Evolutionary conservation across 2,113 vertebrate species (phyloP), one percentile per base, ranked within the genome.

Genomic region (Sylvilagus bachmani): DNA sequence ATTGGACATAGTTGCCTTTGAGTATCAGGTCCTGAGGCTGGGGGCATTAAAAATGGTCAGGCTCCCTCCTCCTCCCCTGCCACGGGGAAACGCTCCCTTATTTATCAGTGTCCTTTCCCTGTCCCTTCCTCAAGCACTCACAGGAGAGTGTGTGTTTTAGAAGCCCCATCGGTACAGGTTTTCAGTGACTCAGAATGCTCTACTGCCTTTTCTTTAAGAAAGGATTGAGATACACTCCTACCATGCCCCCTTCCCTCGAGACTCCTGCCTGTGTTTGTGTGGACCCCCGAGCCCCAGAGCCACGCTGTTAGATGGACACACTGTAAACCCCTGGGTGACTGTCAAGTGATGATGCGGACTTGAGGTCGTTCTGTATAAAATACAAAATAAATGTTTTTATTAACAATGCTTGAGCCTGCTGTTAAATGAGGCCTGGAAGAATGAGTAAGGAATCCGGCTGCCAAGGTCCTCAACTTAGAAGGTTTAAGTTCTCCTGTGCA

Each of bases 371-470:
- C 99, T 99, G 98, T 98, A 98, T 96, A 98, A 98, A 98, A 98
- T 98, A 97, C 95, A 99, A 98, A 98, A 98, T 98, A 98, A 98
- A 96, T 98, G 98, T 98, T 98, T 98, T 98, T 98, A 98, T 98
- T 98, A 98, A 97, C 98, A 98, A 95, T 89, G 77, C 10, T 96
- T 96, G 79, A 92, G 81, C 79, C 64, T 96, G 61, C 38, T 97
- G 51, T 96, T 96, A 82, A 78, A 88, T 95, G 89, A 96, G 44
- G 19, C 64, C 69, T 96, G 49, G 33, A 88, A 75, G 53, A 93
- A 55, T 86, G n/a, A 80, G 74, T 89, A 89, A 86, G 19, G 61
- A 77, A 38, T 88, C 36, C 84, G 62, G 61, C 67, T 64, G 82
- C 69, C 58, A 82, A 83, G 78, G 75, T 79, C 17, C 36, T 86